These are phyloP conservation scores for Sylvilagus bachmani DNA, from an alignment of 2,113 vertebrate genomes.

Conservation along the genomic window DNA sequence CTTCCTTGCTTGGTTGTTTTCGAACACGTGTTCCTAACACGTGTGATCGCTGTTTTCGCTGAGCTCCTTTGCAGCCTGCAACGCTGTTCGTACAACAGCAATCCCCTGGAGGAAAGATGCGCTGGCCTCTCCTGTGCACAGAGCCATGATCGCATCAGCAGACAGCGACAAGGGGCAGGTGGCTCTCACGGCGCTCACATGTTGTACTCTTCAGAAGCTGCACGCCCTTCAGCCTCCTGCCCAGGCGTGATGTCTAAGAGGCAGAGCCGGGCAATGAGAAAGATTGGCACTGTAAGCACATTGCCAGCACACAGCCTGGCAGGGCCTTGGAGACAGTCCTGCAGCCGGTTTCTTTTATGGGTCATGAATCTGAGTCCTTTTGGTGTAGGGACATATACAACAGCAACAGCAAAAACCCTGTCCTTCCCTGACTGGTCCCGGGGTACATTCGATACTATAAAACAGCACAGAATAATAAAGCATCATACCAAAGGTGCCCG, in stretches of 20 bases:
- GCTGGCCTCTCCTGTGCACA: not conserved
- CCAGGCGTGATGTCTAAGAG: not conserved
- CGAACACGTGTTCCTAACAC: not conserved
- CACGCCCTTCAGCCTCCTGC: not conserved
- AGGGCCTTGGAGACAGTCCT: not conserved
- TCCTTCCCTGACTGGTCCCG: not conserved
- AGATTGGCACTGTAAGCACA: not conserved
- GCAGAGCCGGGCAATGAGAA: not conserved
- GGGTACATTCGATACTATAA: not conserved
- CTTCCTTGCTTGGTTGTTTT: not conserved
- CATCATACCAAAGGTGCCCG: not conserved
- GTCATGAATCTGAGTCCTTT: not conserved
- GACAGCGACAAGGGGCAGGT: not conserved
- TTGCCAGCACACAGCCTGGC: not conserved
- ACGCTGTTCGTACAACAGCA: not conserved
- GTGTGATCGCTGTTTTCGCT: not conserved
- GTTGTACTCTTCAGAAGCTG: not conserved
- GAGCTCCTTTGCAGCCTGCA: not conserved
- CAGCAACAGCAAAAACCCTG: not conserved
- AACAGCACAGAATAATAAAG: not conserved
- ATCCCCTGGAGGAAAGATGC: not conserved
- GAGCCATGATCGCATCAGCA: not conserved
- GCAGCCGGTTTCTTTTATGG: slow-evolving; percentile 3
- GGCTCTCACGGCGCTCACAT: not conserved
- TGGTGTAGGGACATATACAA: not conserved